Percentiles rank a stretch among this genome's conserved stretches.
Conservation (phyloP, 92 coral and sea anemone genomes). For the Phenganax subtilis region DNA sequence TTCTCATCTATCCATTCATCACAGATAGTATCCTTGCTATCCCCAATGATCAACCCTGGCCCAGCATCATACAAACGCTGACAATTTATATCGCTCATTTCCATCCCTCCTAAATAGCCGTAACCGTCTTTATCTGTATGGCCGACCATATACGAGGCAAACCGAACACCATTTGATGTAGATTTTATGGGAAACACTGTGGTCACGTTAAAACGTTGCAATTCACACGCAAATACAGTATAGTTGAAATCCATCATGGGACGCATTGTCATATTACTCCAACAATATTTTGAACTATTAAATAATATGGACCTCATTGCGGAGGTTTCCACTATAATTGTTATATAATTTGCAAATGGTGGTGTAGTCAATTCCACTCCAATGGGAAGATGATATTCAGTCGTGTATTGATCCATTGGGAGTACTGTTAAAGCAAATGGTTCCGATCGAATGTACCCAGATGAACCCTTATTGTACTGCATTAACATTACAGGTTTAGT, state of each 20-base stretch:
- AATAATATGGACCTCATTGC: not conserved
- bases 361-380: not conserved
- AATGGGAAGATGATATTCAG: not conserved
- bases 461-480: slow-evolving; percentile 20
- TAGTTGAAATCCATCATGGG: not conserved
- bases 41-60: slow-evolving; percentile 49
- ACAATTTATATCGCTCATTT: slow-evolving; percentile 34
- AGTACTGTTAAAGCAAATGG: slow-evolving; percentile 9
- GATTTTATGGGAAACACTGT: not conserved
- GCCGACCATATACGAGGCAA: slow-evolving; percentile 20
- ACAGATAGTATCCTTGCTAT: not conserved
- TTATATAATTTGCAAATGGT: not conserved
- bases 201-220: not conserved
- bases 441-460: slow-evolving; percentile 3
- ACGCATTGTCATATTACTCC: not conserved
- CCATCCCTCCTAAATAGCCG: slow-evolving; percentile 37
- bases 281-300: not conserved
- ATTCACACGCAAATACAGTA: not conserved
- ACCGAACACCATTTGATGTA: not conserved
- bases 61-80: slow-evolving; percentile 49
- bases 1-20: slow-evolving; percentile 71
- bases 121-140: slow-evolving; percentile 35
- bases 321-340: not conserved
- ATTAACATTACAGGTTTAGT: slow-evolving; percentile 18
- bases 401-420: slow-evolving; percentile 16